These are phyloP conservation scores for Caenorhabditis angaria DNA, from an alignment of 2,888 invertebrate species.

Conservation along the genomic window DNA sequence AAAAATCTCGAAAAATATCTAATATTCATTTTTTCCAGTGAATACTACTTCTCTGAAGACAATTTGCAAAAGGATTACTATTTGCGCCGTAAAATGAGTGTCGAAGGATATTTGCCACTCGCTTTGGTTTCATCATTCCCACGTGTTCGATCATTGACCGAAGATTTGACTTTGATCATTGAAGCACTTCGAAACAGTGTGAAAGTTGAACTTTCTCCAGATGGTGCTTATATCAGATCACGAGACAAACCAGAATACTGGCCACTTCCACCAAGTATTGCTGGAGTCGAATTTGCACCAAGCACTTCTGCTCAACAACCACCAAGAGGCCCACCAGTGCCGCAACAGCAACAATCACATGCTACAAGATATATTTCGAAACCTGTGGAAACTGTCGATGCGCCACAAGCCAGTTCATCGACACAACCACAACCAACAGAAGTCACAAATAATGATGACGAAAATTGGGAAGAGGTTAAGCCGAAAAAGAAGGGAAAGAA, in stretches of 20 bases:
- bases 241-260: constrained; percentile 84
- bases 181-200: constrained; percentile 86
- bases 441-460: not conserved
- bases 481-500: constrained; percentile 54
- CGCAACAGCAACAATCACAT: not conserved
- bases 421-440: constrained; percentile 6
- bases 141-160: constrained; percentile 87
- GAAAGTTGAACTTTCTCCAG: constrained; percentile 74
- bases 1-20: too few species aligned
- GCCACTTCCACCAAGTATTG: constrained; percentile 77
- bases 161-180: constrained; percentile 84
- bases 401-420: constrained; percentile 6
- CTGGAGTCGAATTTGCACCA: constrained; percentile 33
- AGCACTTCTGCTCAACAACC: constrained; percentile 18
- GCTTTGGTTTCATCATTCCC: constrained; percentile 94
- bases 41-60: constrained; percentile 97
- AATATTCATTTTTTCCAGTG: constrained; percentile 82
- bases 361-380: not conserved
- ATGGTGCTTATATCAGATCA: constrained; percentile 54
- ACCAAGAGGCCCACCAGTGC: constrained; percentile 11
- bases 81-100: constrained; percentile 93
- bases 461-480: constrained; percentile 58
- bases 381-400: not conserved
- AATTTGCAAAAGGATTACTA: constrained; percentile 95
- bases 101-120: constrained; percentile 90